Base-by-base conservation (phyloP, 2,888 invertebrate genomes). In the Spilarctia lutea region DNA sequence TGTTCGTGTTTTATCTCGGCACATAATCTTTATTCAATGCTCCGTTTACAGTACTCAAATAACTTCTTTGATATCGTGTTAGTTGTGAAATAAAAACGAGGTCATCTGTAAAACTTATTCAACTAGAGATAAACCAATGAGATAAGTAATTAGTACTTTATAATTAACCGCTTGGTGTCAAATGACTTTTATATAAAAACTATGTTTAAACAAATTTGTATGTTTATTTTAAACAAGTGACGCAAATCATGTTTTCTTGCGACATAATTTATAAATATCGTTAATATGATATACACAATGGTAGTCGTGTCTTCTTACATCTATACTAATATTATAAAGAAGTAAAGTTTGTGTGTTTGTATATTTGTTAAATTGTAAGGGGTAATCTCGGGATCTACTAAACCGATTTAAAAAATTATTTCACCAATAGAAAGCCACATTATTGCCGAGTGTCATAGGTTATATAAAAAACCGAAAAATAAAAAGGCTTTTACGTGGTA, bases 71-170 rank as follows among this genome's bases (percentile, higher is more conserved):
- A 76, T 74, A 75, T 75, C 78, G 75, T 45, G 52, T 71, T 45
- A 76, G 77, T 83, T 84, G 76, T 81, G 82, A 82, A 85, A 85
- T 78, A 80, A 80, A 84, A 84, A 84, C 81, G 78, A 78, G 79
- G 84, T 74, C 82, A 84, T 66, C 74, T 72, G 65, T 69, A 78
- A 76, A 78, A 75, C 74, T 83, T 71, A 73, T 69, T 76, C 76
- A 73, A 77, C 67, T 78, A 27, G 13, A 85, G 87, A 86, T 86
- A 86, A 86, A 82, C 76, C 74, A 78, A 79, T 78, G 76, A 84
- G 82, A 86, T 84, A 86, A 74, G 83, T 79, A 83, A 85, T 85
- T 85, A 79, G 78, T 81, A 76, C 72, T 80, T 75, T 73, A 76
- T 85, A 83, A 84, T 84, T 81, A 79, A 80, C 76, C 69, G 73